Base-by-base conservation (phyloP, 2,797 vertebrate genomes). In the Neopelma chrysocephalum region DNA sequence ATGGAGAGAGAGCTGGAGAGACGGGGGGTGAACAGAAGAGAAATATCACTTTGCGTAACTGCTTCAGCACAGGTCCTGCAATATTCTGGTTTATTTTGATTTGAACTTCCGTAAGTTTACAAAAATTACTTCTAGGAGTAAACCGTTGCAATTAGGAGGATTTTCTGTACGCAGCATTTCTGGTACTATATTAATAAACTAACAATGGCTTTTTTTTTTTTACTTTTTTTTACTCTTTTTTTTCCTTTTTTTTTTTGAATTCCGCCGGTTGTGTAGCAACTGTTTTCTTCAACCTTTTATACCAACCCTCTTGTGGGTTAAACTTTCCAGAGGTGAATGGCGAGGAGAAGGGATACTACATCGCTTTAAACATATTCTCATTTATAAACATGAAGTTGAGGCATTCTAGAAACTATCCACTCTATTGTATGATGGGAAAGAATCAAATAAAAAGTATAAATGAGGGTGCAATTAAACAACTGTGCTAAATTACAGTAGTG, bases 401-500 rank as follows among this genome's bases (percentile, higher is more conserved):
- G 97, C 97, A 98, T 97, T 98, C 98, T 98, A 98, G 97, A 98
- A 98, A 98, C 98, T 98, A 98, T 97, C 98, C 97, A 98, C 97
- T 90, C 97, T 98, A 98, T 98, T 97, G 97, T 97, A 98, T 98
- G 98, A 97, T 97, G 96, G 96, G 98, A 98, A 98, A 97, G 97
- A 98, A 98, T 98, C 98, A 98, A 98, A 98, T 98, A 98, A 98
- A 98, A 98, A 98, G 96, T 98, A 98, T 98, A 98, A 98, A 98
- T 98, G 98, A 98, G 98, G 98, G 98, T 98, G 98, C 98, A 99
- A 99, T 98, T 98, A 98, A 98, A 98, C 97, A 98, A 99, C 97
- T 98, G 98, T 98, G 99, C 99, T 99, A 99, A 99, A 99, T 99
- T 99, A 99, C 99, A 99, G 99, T 98, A 99, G 99, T 99, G 99